phyloP scores from a whole-genome alignment of 2,113 vertebrate species.

The Lophius piscatorius region DNA sequence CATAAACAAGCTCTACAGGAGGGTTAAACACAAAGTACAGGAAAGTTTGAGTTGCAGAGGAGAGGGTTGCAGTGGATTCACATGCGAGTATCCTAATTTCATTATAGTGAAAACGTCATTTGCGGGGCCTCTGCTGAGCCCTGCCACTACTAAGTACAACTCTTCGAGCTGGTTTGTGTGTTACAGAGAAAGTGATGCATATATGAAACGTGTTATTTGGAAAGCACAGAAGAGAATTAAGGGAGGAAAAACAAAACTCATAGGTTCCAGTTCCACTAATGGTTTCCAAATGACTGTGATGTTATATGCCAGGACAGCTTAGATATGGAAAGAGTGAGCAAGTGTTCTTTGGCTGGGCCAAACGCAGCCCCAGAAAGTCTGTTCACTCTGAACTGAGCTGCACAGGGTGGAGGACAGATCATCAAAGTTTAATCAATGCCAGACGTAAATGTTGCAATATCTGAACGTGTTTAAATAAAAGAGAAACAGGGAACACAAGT shows the following conservation, averaged over 20 bases:
- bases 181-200: not conserved
- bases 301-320: conserved; percentile 21
- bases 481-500: not conserved
- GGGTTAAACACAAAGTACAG: no score
- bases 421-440: not conserved
- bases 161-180: no score
- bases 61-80: no score
- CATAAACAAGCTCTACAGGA: no score
- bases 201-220: conserved; percentile 1
- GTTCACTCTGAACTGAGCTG: not conserved
- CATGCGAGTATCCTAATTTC: no score
- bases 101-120: no score
- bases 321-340: conserved; percentile 67
- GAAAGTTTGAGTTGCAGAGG: no score
- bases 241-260: conserved; percentile 66
- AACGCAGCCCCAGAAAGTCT: conserved; percentile 5
- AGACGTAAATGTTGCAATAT: not conserved
- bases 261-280: conserved; percentile 49
- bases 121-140: no score
- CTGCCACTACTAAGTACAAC: no score
- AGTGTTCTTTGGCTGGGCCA: conserved; percentile 11
- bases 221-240: conserved; percentile 1
- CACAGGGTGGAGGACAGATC: not conserved
- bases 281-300: conserved; percentile 55
- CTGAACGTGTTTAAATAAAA: not conserved